These are phyloP conservation scores for Endotricha flammealis DNA, from an alignment of 2,888 invertebrate species.

Conservation along the genomic window DNA sequence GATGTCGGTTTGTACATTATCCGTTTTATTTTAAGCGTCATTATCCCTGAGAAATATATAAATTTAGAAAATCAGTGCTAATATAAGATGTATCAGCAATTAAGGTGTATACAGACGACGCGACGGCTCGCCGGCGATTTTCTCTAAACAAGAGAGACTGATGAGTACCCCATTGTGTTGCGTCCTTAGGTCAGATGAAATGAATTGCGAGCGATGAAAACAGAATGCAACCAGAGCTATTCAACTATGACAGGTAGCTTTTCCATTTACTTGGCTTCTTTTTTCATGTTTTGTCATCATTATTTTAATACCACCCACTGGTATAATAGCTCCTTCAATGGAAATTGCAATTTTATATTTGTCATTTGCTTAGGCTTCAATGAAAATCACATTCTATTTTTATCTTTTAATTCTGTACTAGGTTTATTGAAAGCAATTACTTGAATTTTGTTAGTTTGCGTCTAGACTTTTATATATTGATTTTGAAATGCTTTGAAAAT, in stretches of 20 bases:
- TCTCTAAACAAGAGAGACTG: slow-evolving; percentile 65
- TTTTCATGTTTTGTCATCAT: slow-evolving; percentile 4
- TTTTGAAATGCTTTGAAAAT: too few relatives aligned
- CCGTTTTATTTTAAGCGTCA: too few relatives aligned
- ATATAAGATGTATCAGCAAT: slow-evolving; percentile 38
- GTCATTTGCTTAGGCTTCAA: too few relatives aligned
- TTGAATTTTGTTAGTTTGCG: too few relatives aligned
- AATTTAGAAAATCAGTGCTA: slow-evolving; percentile 7
- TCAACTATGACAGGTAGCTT: slow-evolving; percentile 8
- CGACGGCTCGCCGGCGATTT: slow-evolving; percentile 37
- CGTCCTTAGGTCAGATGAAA: slow-evolving; percentile 49
- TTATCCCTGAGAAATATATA: too few relatives aligned
- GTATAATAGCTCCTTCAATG: background rate
- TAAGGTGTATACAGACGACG: slow-evolving; percentile 43
- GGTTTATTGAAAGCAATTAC: too few relatives aligned
- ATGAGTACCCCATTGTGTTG: slow-evolving; percentile 62
- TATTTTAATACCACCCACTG: background rate
- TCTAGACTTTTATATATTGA: too few relatives aligned
- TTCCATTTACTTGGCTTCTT: background rate
- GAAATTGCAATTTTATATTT: too few relatives aligned
- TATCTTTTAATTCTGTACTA: too few relatives aligned
- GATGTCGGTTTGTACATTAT: too few relatives aligned
- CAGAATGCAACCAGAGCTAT: slow-evolving; percentile 8
- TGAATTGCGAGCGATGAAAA: slow-evolving; percentile 20
- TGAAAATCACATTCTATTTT: too few relatives aligned